Evolutionary conservation across 2,113 vertebrate genomes (phyloP), one percentile per base, ranked within the genome.

Genomic region (human): DNA sequence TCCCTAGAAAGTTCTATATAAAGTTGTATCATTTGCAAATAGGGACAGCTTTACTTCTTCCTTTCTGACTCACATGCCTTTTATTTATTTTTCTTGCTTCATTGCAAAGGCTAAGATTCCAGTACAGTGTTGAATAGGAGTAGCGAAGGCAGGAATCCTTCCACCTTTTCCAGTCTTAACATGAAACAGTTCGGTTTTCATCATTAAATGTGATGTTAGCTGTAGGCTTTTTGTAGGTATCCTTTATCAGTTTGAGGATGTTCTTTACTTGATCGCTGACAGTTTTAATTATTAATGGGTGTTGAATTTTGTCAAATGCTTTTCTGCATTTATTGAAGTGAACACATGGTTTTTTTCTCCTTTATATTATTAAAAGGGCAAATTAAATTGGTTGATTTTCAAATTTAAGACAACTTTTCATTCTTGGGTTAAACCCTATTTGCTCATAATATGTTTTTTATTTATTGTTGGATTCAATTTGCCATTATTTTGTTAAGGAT

Each of bases 291-390:
- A 73, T 89, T 78, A 90, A 64, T 48, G n/a, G 18, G 30, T 90
- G 27, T 73, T 91, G 70, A 91, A 43, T 93, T 93, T 90, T 91
- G 40, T 50, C 45, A 20, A 20, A 55, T 55, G 48, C 27, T 73
- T 79, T 88, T 83, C 45, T 84, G 68, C 6, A 61, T 75, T 35
- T 91, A 0, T 57, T 89, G 72, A 83, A 95, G 38, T 75, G 55
- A 83, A 73, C 45, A 20, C 35, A n/a, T 32, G 25, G 10, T 43
- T 78, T 72, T 72, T 72, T 83, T 48, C 57, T 64, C n/a, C 9
- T 75, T 92, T 57, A 27, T 85, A 80, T 85, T 92, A 22, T 89
- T 80, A 73, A 90, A 88, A 93, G 10, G 38, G 32, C 66, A 93
- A 48, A 84, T 90, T 14, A 84, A 78, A 55, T 72, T 89, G 61